Evolutionary conservation across 2,888 invertebrate genomes (phyloP).

Genomic region (Tyria jacobaeae): DNA sequence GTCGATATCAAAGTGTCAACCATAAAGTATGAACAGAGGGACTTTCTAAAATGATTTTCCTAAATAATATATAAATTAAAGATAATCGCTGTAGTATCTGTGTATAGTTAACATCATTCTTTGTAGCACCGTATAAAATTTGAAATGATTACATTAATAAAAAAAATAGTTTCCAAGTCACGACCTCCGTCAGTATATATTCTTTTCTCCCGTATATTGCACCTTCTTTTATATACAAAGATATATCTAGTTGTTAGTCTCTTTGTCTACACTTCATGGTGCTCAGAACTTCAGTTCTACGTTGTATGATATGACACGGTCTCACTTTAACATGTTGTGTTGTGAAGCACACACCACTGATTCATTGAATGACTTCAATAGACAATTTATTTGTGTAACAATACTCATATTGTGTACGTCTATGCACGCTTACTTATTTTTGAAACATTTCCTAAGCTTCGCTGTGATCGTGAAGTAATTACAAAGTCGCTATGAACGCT

Average conservation of each 20-base stretch:
- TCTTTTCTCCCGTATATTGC: too few relatives aligned
- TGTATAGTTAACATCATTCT: too few relatives aligned
- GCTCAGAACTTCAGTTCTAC: constrained; percentile 6
- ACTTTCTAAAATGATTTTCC: too few relatives aligned
- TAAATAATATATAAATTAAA: too few relatives aligned
- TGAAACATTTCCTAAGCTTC: constrained; percentile 42
- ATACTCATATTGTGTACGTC: constrained; percentile 54
- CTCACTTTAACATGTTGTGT: constrained; percentile 25
- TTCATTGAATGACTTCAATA: constrained; percentile 29
- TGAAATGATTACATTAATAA: too few relatives aligned
- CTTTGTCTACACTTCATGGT: constrained; percentile 4
- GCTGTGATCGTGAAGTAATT: constrained; percentile 45
- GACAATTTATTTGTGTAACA: constrained; percentile 43
- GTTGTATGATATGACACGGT: neutral
- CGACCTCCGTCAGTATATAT: too few relatives aligned
- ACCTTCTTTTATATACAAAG: too few relatives aligned
- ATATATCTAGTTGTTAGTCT: neutral
- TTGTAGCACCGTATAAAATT: too few relatives aligned
- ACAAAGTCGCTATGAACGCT: constrained; percentile 45
- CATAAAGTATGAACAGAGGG: constrained; percentile 8
- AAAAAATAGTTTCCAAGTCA: too few relatives aligned
- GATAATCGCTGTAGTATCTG: too few relatives aligned
- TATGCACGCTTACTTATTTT: constrained; percentile 45
- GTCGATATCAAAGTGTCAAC: constrained; percentile 45
- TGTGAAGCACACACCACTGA: constrained; percentile 36